Evolutionary conservation across 2,113 vertebrate genomes (phyloP).

Genomic region (Poecile atricapillus): DNA sequence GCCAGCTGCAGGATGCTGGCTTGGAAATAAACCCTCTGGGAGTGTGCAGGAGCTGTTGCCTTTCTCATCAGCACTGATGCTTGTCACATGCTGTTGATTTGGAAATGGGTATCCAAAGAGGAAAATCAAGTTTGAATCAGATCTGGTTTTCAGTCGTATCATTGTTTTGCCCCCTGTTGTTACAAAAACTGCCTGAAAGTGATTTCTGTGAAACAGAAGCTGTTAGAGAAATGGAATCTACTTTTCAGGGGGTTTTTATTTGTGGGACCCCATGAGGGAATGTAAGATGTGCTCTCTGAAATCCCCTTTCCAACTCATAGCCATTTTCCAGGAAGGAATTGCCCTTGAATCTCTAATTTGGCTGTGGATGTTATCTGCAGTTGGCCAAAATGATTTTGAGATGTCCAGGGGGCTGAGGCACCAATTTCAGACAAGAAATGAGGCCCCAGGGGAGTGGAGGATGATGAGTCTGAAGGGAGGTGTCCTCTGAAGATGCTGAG

Average conservation of each 20-base stretch:
- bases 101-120: background rate
- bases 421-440: background rate
- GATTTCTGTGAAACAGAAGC: background rate
- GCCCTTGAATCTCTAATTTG: background rate
- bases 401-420: background rate
- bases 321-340: background rate
- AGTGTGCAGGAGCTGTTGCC: background rate
- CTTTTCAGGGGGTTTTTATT: background rate
- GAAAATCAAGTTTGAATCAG: background rate
- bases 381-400: background rate
- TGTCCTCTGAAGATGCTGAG: background rate
- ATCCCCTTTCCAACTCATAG: fast-evolving
- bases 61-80: background rate
- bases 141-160: background rate
- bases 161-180: background rate
- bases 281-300: background rate
- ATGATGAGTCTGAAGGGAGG: fast-evolving
- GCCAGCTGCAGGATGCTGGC: background rate
- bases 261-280: background rate
- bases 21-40: background rate
- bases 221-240: background rate
- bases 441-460: background rate
- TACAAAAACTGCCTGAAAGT: background rate
- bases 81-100: background rate
- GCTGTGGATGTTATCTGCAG: background rate